A percentile compares a stretch with the other conserved stretches of the same genome.
These are phyloP conservation scores for Emydura subglobosa DNA, from an alignment of 2,113 vertebrate species.

Conservation along the genomic window DNA sequence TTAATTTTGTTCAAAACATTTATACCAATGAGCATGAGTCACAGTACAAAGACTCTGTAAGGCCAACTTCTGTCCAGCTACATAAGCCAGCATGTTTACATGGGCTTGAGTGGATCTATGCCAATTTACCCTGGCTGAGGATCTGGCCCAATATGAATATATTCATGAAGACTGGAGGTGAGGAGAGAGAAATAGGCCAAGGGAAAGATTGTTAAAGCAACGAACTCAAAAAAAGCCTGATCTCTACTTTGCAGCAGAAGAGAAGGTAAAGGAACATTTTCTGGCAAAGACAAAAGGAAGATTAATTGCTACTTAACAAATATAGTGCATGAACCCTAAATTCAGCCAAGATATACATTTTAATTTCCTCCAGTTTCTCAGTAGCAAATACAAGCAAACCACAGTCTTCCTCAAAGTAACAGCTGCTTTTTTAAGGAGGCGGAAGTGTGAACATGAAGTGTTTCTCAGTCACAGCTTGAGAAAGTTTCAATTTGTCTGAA, in stretches of 20 bases:
- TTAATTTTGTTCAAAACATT: neutral
- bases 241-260: neutral
- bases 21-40: neutral
- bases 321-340: neutral
- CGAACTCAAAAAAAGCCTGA: neutral
- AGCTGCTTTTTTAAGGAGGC: neutral
- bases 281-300: neutral
- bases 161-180: neutral
- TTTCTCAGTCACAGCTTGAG: neutral
- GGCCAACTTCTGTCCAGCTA: neutral
- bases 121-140: neutral
- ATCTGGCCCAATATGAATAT: neutral
- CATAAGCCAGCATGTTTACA: neutral
- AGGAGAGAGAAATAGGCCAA: neutral
- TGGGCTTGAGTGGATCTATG: neutral
- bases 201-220: neutral
- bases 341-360: neutral
- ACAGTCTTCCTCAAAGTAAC: neutral
- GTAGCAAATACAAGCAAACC: neutral
- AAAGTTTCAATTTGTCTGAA: neutral
- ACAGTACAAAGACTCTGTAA: neutral
- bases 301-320: neutral
- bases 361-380: neutral
- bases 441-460: neutral
- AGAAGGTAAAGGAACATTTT: neutral